Evolutionary conservation across 2,113 vertebrate genomes (phyloP), one percentile per base, ranked within the genome.

Genomic region (Oryzias woworae): DNA sequence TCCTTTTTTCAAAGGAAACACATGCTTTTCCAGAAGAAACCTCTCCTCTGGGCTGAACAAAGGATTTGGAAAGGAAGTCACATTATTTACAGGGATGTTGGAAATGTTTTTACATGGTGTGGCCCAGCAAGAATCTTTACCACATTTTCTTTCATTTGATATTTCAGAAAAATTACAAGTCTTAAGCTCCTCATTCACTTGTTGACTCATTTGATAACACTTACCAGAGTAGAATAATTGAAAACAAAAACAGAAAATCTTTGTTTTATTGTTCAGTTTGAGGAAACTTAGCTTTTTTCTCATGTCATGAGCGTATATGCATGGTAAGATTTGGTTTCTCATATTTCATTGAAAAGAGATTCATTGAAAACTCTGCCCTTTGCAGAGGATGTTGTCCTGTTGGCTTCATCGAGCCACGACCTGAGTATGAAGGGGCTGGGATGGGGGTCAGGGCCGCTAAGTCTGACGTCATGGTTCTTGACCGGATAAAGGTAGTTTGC

Each of bases 1-100:
- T 90, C 85, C 88, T 85, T 83, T 85, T 36, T 82, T 60, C 63
- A 61, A 64, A 85, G 88, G 89, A 90, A 91, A 81, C 87, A 86
- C 78, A 81, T 82, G 80, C 60, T 59, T 59, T 65, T 41, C 53
- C 61, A 76, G 60, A 83, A 86, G 89, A 90, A 85, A 36, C 52
- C 43, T 63, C 73, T 82, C 76, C 31, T 43, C 67, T 81, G 75
- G 56, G 49, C 47, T 28, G 69, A 80, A 67, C 41, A 77, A 79
- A 80, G 72, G 71, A 80, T 81, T 48, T 56, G 47, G 57, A 43
- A 23, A 74, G 84, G 83, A 85, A 83, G 82, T 71, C 13, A 28
- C 68, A 85, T 73, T 83, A 81, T 77, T 86, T 58, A 17, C 49
- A 53, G 62, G 71, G 77, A 83, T 82, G 77, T 75, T 41, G 54